These are phyloP conservation scores for Papilio protenor DNA, from an alignment of 2,888 invertebrate species.

Conservation along the genomic window DNA sequence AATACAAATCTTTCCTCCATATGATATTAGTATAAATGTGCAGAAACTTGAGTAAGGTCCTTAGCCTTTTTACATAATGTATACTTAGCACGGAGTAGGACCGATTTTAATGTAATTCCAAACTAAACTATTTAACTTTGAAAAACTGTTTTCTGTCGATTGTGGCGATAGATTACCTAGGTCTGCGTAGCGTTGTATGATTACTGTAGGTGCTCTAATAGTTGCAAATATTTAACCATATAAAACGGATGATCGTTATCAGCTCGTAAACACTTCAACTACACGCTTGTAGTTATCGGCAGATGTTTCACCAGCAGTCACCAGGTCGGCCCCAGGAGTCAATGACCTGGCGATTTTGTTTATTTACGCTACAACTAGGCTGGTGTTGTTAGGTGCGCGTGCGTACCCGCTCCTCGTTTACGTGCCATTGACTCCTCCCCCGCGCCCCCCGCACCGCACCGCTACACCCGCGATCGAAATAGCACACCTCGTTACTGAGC, in stretches of 20 bases:
- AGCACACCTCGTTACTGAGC: slow-evolving; percentile 57
- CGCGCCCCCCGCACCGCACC: slow-evolving; percentile 53
- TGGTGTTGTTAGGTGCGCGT: slow-evolving; percentile 49
- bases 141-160: neutral
- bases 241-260: slow-evolving; percentile 20
- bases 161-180: neutral
- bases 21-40: neutral
- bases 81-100: too few relatives aligned
- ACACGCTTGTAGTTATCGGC: slow-evolving; percentile 10
- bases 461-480: slow-evolving; percentile 63
- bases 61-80: too few relatives aligned
- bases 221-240: slow-evolving; percentile 16
- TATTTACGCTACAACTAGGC: slow-evolving; percentile 53
- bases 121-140: neutral
- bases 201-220: slow-evolving; percentile 24
- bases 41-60: neutral
- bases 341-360: slow-evolving; percentile 67
- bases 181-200: slow-evolving; percentile 8
- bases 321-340: slow-evolving; percentile 56
- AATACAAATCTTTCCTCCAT: too few relatives aligned
- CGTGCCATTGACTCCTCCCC: slow-evolving; percentile 77
- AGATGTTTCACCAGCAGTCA: slow-evolving; percentile 18
- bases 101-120: too few relatives aligned
- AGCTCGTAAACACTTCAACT: slow-evolving; percentile 16
- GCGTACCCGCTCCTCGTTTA: slow-evolving; percentile 60